A percentile compares a stretch with the other conserved stretches of the same genome.
These are phyloP conservation scores for Rhagologus leucostigma DNA, from an alignment of 2,113 vertebrate species.

Conservation along the genomic window DNA sequence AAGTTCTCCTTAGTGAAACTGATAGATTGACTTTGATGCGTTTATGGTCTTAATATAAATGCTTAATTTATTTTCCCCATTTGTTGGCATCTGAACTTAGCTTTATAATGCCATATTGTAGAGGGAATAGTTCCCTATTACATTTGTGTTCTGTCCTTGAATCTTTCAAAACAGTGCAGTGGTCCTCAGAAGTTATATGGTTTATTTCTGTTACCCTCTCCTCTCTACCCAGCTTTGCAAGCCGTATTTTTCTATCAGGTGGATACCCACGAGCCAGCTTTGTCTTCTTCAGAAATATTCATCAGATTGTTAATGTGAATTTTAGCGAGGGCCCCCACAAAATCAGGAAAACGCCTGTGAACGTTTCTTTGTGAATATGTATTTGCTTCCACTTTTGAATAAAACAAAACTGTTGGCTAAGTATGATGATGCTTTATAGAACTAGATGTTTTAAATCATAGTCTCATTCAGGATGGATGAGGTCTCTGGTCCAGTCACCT, in stretches of 20 bases:
- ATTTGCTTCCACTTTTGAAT: background rate
- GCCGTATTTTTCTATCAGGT: background rate
- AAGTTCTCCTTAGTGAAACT: background rate
- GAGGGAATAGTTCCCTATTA: background rate
- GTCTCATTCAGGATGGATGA: background rate
- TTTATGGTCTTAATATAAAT: background rate
- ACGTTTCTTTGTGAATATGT: background rate
- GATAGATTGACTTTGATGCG: background rate
- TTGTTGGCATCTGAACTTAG: background rate
- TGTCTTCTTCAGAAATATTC: background rate
- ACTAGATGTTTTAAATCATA: background rate
- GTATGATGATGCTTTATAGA: background rate
- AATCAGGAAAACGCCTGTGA: background rate
- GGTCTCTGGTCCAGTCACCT: background rate
- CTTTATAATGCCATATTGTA: background rate
- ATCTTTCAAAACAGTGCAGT: background rate
- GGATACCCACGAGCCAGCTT: background rate
- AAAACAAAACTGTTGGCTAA: background rate
- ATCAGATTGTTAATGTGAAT: fast-evolving
- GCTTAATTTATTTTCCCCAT: background rate
- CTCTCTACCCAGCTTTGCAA: background rate
- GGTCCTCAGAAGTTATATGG: background rate
- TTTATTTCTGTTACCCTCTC: background rate
- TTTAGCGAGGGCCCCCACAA: background rate
- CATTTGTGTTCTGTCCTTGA: background rate